Evolutionary conservation across 2,113 vertebrate genomes (phyloP).

Genomic region (Chunga burmeisteri): DNA sequence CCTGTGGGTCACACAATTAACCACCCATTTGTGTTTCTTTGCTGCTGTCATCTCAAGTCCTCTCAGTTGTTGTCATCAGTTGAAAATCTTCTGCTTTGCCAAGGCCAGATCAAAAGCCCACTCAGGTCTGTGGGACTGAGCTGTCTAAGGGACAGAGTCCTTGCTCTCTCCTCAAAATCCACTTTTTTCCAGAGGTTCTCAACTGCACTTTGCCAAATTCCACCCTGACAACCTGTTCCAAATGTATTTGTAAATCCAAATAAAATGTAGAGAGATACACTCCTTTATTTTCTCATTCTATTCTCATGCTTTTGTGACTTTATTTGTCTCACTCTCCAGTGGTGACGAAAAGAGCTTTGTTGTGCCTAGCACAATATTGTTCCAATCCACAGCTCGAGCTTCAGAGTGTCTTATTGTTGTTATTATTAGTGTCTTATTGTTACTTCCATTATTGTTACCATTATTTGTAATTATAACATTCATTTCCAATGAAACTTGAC

Average conservation of each 20-base stretch:
- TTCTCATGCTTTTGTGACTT: background rate
- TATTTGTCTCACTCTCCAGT: background rate
- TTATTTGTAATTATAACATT: background rate
- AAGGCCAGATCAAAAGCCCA: background rate
- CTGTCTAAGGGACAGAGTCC: background rate
- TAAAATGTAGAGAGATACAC: background rate
- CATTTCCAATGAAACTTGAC: background rate
- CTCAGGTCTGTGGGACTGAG: background rate
- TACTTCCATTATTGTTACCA: background rate
- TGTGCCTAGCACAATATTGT: background rate
- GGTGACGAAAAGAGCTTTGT: background rate
- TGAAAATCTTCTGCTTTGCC: background rate
- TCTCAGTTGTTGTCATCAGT: background rate
- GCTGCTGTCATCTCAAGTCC: background rate
- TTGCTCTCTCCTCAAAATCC: background rate
- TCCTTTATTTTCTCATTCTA: background rate
- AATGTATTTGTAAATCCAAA: background rate
- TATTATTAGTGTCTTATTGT: background rate
- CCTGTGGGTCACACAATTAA: conserved; percentile 50
- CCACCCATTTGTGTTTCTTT: conserved; percentile 37
- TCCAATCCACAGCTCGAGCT: background rate
- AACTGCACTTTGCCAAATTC: background rate
- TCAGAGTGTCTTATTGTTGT: background rate
- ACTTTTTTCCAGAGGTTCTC: background rate
- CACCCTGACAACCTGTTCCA: background rate